A percentile compares a stretch with the other conserved stretches of the same genome.
Evolutionary conservation across 2,113 vertebrate genomes (phyloP).

Genomic region (Zingel zingel): DNA sequence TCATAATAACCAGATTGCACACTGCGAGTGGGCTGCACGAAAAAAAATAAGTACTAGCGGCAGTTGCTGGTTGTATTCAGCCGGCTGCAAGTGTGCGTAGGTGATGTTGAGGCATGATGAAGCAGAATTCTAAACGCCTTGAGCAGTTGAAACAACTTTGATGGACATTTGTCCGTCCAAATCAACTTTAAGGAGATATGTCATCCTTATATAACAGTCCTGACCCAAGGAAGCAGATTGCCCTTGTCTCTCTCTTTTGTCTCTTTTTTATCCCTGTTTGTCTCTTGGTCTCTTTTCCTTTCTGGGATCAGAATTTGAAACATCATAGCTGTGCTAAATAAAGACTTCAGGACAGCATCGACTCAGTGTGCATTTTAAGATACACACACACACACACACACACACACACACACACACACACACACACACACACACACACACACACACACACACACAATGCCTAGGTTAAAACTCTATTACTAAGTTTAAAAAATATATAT

Average conservation of each 20-base stretch:
- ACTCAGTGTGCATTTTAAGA: not conserved
- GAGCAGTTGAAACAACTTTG: conserved; percentile 14
- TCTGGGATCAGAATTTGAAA: conserved; percentile 17
- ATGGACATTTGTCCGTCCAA: conserved; percentile 7
- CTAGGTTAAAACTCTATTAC: not conserved
- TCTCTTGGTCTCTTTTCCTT: not conserved
- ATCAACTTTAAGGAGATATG: conserved; percentile 30
- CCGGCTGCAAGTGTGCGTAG: not conserved
- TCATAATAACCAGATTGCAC: too few species aligned
- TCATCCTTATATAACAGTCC: conserved; percentile 40
- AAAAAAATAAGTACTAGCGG: too few species aligned
- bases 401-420: too few species aligned
- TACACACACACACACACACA: not conserved
- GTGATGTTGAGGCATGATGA: conserved; percentile 2
- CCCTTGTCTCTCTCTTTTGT: conserved; percentile 2
- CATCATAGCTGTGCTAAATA: conserved; percentile 10
- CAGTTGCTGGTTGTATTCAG: too few species aligned
- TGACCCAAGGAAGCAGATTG: conserved; percentile 28
- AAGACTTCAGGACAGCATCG: not conserved
- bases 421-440: not conserved
- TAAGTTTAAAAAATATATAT: too few species aligned
- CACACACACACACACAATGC: too few species aligned
- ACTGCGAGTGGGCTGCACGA: too few species aligned
- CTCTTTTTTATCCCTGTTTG: not conserved
- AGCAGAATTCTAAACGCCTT: conserved; percentile 1